Evolutionary conservation across 37 sponge, comb jelly and placozoan genomes (phyloP).

Genomic region (Axinella damicornis): DNA sequence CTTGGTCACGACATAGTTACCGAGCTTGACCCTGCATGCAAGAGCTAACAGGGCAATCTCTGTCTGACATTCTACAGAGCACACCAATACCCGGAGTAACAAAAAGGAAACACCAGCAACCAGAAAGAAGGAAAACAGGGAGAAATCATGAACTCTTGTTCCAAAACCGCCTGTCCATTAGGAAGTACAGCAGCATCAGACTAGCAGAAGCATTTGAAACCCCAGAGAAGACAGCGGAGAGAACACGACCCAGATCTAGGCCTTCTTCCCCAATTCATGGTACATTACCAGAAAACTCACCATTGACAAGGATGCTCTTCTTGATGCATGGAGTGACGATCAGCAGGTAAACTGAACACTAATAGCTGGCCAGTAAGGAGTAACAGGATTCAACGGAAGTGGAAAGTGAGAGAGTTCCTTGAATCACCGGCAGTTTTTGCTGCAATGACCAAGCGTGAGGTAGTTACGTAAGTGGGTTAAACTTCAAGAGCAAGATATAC

Average conservation of each 20-base stretch:
- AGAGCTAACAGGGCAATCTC: constrained; percentile 9
- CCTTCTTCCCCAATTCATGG: no score
- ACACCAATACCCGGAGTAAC: constrained; percentile 4
- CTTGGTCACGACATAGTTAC: constrained; percentile 8
- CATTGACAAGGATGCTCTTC: no score
- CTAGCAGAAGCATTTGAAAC: background rate
- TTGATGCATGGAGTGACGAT: no score
- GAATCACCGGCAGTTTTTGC: no score
- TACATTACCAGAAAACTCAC: no score
- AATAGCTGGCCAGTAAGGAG: no score
- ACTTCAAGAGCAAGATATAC: no score
- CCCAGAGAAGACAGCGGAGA: background rate
- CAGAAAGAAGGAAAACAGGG: constrained; percentile 1
- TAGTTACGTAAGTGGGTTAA: no score
- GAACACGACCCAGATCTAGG: background rate
- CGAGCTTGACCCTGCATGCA: constrained; percentile 1
- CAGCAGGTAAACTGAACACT: no score
- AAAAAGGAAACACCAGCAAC: background rate
- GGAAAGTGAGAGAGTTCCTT: no score
- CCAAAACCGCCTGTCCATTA: background rate
- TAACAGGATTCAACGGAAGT: no score
- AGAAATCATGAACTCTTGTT: background rate
- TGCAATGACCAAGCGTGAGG: no score
- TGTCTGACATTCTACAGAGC: background rate
- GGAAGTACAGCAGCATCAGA: background rate